Base-by-base conservation (phyloP, 2,888 invertebrate species). In the Stenchaetothrips biformis region DNA sequence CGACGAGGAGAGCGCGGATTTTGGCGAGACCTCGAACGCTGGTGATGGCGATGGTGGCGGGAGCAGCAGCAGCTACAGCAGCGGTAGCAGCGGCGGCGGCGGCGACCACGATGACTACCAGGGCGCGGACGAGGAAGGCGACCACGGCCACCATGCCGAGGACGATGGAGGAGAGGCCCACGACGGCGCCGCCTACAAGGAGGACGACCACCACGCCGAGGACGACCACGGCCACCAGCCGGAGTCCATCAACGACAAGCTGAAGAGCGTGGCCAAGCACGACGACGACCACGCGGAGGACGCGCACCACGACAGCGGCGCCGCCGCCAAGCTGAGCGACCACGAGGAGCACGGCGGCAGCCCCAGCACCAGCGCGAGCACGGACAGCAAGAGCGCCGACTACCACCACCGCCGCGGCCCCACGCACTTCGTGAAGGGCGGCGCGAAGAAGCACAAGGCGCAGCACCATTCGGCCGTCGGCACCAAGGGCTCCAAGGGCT, bases 401-500 rank as follows among this genome's bases (percentile, higher is more conserved):
- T 74, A 74, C 67, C 67, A 74, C 67, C 67, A 74, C 25, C 67
- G 25, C 67, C 67, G 25, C 67, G 67, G 67, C 25, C 67, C 21
- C 25, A 83, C 83, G 18, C 84, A 84, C 25, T 84, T 80, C 78
- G 83, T 82, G 21, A 83, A 87, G 80, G 89, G 88, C 2, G 89
- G 85, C 7, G 90, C 90, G 13, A 88, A 88, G 62, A 86, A 89
- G 79, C 89, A 89, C 83, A 87, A 86, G 2, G 88, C 88, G 78
- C 86, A 88, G 80, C 88, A 89, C 82, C 88, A 89, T 81, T 86
- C 88, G 0, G 88, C 87, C 80, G 87, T 89, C 48, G 91, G 91
- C 0, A 89, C 89, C 81, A 90, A 90, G 81, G 90, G 89, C 47
- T 88, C 88, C 81, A 89, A 90, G 82, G 91, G 90, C 11, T 91